Percentiles rank a stretch among this genome's conserved stretches.
Evolutionary conservation across 2,888 invertebrate species (phyloP).

Genomic region (Dorcus parallelipipedus): DNA sequence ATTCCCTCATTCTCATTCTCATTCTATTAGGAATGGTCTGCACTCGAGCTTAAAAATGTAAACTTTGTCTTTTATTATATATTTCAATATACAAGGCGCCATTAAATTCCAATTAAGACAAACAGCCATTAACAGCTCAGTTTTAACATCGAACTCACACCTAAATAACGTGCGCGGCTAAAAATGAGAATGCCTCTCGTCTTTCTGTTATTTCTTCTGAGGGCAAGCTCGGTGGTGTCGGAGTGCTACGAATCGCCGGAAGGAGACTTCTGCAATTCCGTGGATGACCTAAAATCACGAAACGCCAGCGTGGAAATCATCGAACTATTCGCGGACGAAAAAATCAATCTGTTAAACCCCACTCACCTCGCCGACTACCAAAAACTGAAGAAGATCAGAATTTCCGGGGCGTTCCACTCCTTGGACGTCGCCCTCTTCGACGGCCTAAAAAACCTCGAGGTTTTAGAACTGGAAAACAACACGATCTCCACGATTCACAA

Average conservation of each 20-base stretch:
- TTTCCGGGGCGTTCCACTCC: neutral
- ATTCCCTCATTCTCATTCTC: no score
- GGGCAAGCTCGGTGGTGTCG: no score
- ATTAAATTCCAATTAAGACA: no score
- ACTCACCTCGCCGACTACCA: neutral
- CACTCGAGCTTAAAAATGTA: no score
- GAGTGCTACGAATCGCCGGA: neutral
- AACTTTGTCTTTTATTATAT: no score
- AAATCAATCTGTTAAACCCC: neutral
- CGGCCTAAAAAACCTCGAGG: neutral
- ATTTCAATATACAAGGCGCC: no score
- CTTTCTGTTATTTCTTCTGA: no score
- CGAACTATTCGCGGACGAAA: neutral
- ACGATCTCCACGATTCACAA: neutral
- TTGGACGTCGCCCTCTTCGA: neutral
- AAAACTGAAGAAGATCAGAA: neutral
- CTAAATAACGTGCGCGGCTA: no score
- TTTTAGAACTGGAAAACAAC: neutral
- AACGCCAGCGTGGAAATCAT: neutral
- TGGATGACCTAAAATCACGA: neutral
- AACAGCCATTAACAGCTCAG: no score
- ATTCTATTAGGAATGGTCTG: no score
- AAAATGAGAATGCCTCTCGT: no score
- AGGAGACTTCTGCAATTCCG: neutral
- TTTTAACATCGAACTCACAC: no score